Evolutionary conservation across 2,888 invertebrate genomes (phyloP).

Genomic region (Lasioglossum calceatum): DNA sequence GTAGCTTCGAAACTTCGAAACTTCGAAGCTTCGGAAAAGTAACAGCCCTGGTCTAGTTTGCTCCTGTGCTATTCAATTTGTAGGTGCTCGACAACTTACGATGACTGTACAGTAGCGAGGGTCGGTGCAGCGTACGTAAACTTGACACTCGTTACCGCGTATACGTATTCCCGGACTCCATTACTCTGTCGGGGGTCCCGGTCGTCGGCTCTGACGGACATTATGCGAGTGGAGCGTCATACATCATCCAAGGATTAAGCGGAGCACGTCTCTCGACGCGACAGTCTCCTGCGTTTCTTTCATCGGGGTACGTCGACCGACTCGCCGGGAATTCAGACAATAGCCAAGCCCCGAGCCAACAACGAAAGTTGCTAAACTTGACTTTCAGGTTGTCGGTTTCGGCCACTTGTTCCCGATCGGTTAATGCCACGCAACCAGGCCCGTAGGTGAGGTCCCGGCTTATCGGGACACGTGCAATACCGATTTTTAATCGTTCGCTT

Average conservation of each 20-base stretch:
- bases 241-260: slow-evolving; percentile 49
- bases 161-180: slow-evolving; percentile 23
- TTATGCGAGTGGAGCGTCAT: slow-evolving; percentile 38
- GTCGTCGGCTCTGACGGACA: slow-evolving; percentile 28
- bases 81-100: background rate
- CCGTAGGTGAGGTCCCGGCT: slow-evolving; percentile 1
- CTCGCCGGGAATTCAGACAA: slow-evolving; percentile 49
- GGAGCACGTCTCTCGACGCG: background rate
- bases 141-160: slow-evolving; percentile 45
- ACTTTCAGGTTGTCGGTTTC: slow-evolving; percentile 61
- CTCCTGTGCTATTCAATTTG: background rate
- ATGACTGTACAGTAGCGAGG: background rate
- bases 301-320: slow-evolving; percentile 6
- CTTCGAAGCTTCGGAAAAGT: no score
- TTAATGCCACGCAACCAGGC: slow-evolving; percentile 32
- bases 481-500: slow-evolving; percentile 3
- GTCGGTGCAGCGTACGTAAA: slow-evolving; percentile 21
- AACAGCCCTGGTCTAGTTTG: background rate
- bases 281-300: slow-evolving; percentile 27
- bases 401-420: slow-evolving; percentile 56
- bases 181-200: slow-evolving; percentile 12
- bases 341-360: slow-evolving; percentile 34
- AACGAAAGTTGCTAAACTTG: slow-evolving; percentile 58
- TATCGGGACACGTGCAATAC: slow-evolving; percentile 31
- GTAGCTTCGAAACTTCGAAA: no score